phyloP scores from a whole-genome alignment of 2,888 invertebrate species.

The Cerastis rubricosa region DNA sequence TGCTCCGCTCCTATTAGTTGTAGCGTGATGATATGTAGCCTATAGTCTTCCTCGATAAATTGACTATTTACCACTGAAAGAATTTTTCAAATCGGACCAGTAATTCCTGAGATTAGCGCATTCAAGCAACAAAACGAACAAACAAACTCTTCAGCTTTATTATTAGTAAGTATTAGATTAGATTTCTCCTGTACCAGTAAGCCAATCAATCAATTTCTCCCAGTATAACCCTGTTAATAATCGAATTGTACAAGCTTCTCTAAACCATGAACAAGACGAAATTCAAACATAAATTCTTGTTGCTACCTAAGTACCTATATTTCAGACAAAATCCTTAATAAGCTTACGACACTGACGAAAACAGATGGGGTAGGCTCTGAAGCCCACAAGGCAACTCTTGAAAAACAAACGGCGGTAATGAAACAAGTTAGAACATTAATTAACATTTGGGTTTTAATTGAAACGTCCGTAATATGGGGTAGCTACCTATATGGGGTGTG shows the following conservation, averaged over 20 bases:
- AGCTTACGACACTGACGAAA: conserved; percentile 54
- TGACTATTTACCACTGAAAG: too few species aligned
- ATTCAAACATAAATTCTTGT: conserved; percentile 52
- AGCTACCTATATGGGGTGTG: conserved; percentile 11
- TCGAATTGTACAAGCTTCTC: conserved; percentile 17
- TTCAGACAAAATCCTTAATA: conserved; percentile 52
- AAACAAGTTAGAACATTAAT: conserved; percentile 54
- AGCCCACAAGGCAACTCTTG: conserved; percentile 47
- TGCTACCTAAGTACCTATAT: conserved; percentile 45
- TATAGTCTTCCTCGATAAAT: too few species aligned
- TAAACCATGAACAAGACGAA: conserved; percentile 23
- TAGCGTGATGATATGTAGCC: too few species aligned
- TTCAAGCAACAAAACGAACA: too few species aligned
- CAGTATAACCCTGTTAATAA: conserved; percentile 16
- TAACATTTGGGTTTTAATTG: conserved; percentile 57
- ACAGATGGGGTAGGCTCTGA: conserved; percentile 53
- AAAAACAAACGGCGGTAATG: conserved; percentile 61
- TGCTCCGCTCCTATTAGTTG: too few species aligned
- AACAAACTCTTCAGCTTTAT: too few species aligned
- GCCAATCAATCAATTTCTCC: conserved; percentile 25
- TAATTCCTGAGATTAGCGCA: too few species aligned
- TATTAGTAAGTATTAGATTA: too few species aligned
- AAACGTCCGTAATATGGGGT: conserved; percentile 29
- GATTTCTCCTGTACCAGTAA: not conserved
- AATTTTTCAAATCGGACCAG: too few species aligned